Evolutionary conservation across 1,140 invertebrate genomes (phyloP), one percentile per base, ranked within the genome.

Genomic region (Monomorium pharaonis): DNA sequence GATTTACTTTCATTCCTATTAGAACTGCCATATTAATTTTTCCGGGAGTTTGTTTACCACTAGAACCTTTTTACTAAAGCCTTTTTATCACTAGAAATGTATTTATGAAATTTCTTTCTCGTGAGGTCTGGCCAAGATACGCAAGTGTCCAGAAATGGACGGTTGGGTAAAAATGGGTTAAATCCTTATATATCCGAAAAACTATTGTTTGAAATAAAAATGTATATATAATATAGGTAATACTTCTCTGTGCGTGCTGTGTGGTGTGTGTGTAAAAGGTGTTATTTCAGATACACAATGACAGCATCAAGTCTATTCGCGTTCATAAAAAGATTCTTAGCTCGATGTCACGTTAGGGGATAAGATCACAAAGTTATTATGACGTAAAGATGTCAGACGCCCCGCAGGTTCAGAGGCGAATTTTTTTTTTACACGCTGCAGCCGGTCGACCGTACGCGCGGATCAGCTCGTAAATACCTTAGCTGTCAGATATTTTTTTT

Each of bases 401-500:
- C 30, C 30, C 30, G 30, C 18, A 33, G n/a, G n/a, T n/a, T n/a
- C n/a, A n/a, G 37, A 58, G n/a, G 27, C 3, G 9, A 83, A 58
- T 72, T 65, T n/a, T n/a, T n/a, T n/a, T n/a, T 62, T 74, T 83
- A 74, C 51, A 18, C 37, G 33, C 24, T 70, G 49, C 49, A 74
- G 24, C 14, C 24, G 37, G 33, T 18, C 67, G 60, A 75, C 12
- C 30, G 42, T 24, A 42, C 60, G n/a, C 18, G 10, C 9, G 37
- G 37, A 83, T 83, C 67, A 83, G 51, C 54, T 74, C 24, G 78
- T 47, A 74, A 83, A 83, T 74, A 74, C 54, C 37, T 44, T 58
- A 24, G 67, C 51, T 60, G 67, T 83, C 78, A 83, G 78, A 56
- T 63, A 30, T 33, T 49, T 47, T 51, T 56, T 70, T 49, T n/a